Evolutionary conservation across 2,888 invertebrate species (phyloP).

Genomic region (Xiphydria camelus): DNA sequence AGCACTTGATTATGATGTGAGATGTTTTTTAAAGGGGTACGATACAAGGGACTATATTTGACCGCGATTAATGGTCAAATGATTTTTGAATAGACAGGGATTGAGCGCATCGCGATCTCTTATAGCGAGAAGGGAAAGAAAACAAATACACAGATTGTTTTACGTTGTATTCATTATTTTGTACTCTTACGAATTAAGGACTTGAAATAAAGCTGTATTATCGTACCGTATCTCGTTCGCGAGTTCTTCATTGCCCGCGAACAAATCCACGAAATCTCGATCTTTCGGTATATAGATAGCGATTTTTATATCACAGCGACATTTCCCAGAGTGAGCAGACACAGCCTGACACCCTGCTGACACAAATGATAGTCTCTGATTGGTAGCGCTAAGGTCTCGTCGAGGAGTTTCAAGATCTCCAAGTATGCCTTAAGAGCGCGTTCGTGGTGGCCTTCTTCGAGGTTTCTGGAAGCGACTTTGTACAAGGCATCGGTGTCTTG

Average conservation of each 20-base stretch:
- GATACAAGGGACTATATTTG: neutral
- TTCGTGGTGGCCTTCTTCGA: slow-evolving; percentile 66
- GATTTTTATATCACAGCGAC: slow-evolving; percentile 22
- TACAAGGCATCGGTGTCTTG: slow-evolving; percentile 77
- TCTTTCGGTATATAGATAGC: neutral
- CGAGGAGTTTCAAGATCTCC: slow-evolving; percentile 69
- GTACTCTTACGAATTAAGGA: slow-evolving; percentile 49
- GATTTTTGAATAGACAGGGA: too few relatives aligned
- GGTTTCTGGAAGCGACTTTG: slow-evolving; percentile 65
- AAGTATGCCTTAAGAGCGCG: slow-evolving; percentile 69
- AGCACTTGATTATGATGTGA: too few relatives aligned
- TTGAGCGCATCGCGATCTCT: too few relatives aligned
- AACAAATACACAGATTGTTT: slow-evolving; percentile 33
- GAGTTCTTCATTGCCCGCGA: neutral
- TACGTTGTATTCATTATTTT: slow-evolving; percentile 51
- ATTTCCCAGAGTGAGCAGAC: slow-evolving; percentile 71
- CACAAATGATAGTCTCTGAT: slow-evolving; percentile 76
- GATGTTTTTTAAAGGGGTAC: too few relatives aligned
- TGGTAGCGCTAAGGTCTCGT: slow-evolving; percentile 71
- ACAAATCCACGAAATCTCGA: too few relatives aligned
- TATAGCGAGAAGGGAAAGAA: too few relatives aligned
- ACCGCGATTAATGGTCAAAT: too few relatives aligned
- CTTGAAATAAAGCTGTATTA: slow-evolving; percentile 47
- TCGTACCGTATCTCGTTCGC: slow-evolving; percentile 28
- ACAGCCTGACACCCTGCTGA: slow-evolving; percentile 72